These are phyloP conservation scores for Hydrotaea diabolus DNA, from an alignment of 2,888 invertebrate genomes.

Conservation along the genomic window DNA sequence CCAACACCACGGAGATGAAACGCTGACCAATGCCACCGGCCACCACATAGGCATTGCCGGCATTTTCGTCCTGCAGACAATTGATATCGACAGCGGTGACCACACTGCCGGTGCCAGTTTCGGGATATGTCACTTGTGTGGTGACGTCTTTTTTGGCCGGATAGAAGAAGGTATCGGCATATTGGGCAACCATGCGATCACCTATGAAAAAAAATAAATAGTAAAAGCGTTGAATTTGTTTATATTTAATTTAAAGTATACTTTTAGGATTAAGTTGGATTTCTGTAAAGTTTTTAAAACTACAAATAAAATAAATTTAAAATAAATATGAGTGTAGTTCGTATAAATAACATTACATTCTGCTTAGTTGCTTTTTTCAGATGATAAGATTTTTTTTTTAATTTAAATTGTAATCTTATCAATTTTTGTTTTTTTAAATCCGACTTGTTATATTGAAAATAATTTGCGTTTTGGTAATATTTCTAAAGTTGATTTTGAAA, in stretches of 20 bases:
- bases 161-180: conserved; percentile 73
- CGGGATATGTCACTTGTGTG: conserved; percentile 76
- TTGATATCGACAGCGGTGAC: conserved; percentile 76
- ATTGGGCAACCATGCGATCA: conserved; percentile 76
- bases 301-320: too few species aligned
- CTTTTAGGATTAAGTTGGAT: not conserved
- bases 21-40: conserved; percentile 79
- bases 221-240: not conserved
- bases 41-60: conserved; percentile 78
- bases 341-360: too few species aligned
- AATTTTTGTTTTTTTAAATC: too few species aligned
- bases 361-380: too few species aligned
- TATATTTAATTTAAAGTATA: not conserved
- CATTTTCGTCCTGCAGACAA: conserved; percentile 74
- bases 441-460: too few species aligned
- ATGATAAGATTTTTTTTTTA: too few species aligned
- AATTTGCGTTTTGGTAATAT: too few species aligned
- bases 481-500: too few species aligned
- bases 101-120: conserved; percentile 73
- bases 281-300: too few species aligned
- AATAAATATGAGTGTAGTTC: too few species aligned
- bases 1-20: conserved; percentile 76
- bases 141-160: conserved; percentile 74
- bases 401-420: too few species aligned
- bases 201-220: conserved; percentile 67